These are phyloP conservation scores for Andrena minutula DNA, from an alignment of 2,888 invertebrate species.

Conservation along the genomic window DNA sequence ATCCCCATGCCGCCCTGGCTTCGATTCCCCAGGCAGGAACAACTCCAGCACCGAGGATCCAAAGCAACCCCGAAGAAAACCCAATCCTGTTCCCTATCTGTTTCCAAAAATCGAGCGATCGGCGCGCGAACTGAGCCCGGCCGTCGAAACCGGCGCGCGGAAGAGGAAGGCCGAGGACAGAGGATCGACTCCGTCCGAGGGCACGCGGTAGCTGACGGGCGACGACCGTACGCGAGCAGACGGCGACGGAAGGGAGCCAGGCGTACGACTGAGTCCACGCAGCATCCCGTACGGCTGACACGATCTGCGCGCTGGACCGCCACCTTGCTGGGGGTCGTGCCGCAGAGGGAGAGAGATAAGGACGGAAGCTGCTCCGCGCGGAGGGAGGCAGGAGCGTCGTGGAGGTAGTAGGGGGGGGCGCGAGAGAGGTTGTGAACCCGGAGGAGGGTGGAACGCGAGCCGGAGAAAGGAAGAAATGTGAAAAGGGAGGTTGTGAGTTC, in stretches of 20 bases:
- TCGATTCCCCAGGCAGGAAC: slow-evolving; percentile 18
- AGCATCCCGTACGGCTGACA: slow-evolving; percentile 70
- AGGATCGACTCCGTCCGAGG: slow-evolving; percentile 1
- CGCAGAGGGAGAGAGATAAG: slow-evolving; percentile 45
- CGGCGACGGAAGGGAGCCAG: slow-evolving; percentile 63
- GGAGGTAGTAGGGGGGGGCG: neutral
- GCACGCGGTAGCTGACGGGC: slow-evolving; percentile 54
- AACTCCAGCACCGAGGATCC: neutral
- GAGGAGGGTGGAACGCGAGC: neutral
- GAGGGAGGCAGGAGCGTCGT: neutral
- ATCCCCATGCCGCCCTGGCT: slow-evolving; percentile 34
- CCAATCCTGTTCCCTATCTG: no score
- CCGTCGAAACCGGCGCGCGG: neutral
- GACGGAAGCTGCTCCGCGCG: slow-evolving; percentile 11
- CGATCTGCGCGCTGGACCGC: slow-evolving; percentile 70
- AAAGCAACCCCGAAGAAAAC: no score
- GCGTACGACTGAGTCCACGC: slow-evolving; percentile 75
- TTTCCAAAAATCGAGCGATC: no score
- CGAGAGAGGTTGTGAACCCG: neutral
- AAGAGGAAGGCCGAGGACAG: neutral
- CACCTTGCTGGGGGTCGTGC: slow-evolving; percentile 67
- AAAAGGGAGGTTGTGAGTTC: neutral
- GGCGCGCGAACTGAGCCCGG: no score
- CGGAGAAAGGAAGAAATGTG: neutral
- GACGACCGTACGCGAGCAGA: slow-evolving; percentile 35